Evolutionary conservation across 2,888 invertebrate genomes (phyloP), one percentile per base, ranked within the genome.

Genomic region (Cerceris ruficornis): DNA sequence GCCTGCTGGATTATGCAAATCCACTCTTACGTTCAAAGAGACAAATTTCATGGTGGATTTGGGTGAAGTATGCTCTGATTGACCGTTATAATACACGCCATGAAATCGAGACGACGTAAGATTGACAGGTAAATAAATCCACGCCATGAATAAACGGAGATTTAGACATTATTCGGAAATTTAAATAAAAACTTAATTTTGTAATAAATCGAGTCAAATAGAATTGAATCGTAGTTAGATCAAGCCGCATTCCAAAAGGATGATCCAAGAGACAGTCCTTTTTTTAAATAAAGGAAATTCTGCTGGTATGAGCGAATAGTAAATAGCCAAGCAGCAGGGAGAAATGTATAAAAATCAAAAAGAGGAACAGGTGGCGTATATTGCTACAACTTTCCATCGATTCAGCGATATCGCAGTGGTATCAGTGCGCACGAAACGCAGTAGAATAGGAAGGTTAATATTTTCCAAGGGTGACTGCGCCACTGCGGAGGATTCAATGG

Each of bases 401-500:
- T 57, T 50, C 58, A 73, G 17, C 69, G 72, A 17, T 69, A 62
- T 13, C 39, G 15, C 13, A 55, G 28, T 28, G 28, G 28, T 28
- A 28, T 28, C 28, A 28, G 28, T 28, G 28, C 28, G 28, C 28
- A 28, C 28, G 14, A 46, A 55, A 58, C 50, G 41, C 50, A 52
- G 61, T n/a, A 46, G 49, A 39, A 71, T 41, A 41, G n/a, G 50
- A 62, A 69, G 61, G 65, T 68, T 65, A 69, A 72, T 83, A 69
- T 81, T 84, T 75, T 57, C 46, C 42, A 64, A 64, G 58, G n/a
- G 59, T 55, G 66, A 28, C 54, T 55, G 28, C 66, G 49, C 54
- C 57, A 58, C 28, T 43, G 59, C 15, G 9, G 57, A 41, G 61
- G 58, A 57, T 85, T 68, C 72, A 75, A 77, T 80, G 72, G 14